Conservation (phyloP, 2,797 vertebrate genomes). For the Trematomus bernacchii region DNA sequence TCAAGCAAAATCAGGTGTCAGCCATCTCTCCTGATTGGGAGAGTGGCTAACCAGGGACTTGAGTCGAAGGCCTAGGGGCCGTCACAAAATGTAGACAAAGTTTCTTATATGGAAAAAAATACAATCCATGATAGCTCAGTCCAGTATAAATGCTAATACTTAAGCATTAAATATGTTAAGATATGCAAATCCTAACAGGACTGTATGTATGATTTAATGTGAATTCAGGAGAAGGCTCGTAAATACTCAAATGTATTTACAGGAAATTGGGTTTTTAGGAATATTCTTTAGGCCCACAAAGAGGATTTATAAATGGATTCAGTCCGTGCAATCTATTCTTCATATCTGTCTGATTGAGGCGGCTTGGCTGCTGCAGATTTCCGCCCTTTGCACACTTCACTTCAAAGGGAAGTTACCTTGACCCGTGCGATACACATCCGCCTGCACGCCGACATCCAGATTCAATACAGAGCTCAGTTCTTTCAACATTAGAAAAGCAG, state of each 20-base stretch:
- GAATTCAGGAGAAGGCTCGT: neutral
- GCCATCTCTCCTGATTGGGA: too few species aligned
- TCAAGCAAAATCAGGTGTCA: too few species aligned
- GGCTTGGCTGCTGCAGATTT: neutral
- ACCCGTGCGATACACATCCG: constrained; percentile 6
- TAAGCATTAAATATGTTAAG: neutral
- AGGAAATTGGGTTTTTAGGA: neutral
- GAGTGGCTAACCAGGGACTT: too few species aligned
- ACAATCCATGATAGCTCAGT: neutral
- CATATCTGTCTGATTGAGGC: neutral
- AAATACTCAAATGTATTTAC: neutral
- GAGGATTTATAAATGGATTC: neutral
- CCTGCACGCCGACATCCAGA: neutral
- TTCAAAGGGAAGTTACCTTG: constrained; percentile 39
- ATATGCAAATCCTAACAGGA: neutral
- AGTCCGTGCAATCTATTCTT: neutral
- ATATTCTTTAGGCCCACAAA: neutral
- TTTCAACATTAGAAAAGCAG: constrained; percentile 45
- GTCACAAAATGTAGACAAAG: too few species aligned
- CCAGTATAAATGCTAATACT: neutral
- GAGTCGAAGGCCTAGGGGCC: too few species aligned
- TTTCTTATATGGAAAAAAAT: neutral
- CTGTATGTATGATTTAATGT: neutral
- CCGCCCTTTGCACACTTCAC: neutral
- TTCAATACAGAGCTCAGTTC: constrained; percentile 19